Evolutionary conservation across 2,113 vertebrate genomes (phyloP), one percentile per base, ranked within the genome.

Genomic region (Sylvia atricapilla): DNA sequence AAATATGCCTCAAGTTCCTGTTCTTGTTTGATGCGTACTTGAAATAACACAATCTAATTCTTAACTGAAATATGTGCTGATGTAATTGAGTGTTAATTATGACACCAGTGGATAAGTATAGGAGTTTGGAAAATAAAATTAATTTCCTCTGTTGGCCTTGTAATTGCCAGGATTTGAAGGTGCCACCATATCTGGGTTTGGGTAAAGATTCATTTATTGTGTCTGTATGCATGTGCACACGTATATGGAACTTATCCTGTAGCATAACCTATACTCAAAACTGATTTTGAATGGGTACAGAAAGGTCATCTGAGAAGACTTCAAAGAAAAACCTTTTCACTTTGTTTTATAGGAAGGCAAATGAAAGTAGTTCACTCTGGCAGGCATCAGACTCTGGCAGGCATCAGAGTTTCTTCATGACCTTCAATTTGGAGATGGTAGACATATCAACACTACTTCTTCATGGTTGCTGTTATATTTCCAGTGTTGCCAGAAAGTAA

Each of bases 371-470:
- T 9, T 37, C 37, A 37, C 37, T 37, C 37, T 46, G 46, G 23
- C 24, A 69, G 64, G 11, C 11, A n/a, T 17, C 33, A 52, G 27
- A 66, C 37, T 37, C 37, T 46, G 46, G 23, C 24, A 69, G 64
- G 11, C 11, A n/a, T 17, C 33, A 52, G 27, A 66, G 6, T 17
- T 58, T 60, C 30, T 56, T 52, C 3, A 3, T 41, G 23, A 41
- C 5, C 3, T 69, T 62, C 37, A 3, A 85, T 2, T 30, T 53
- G 41, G 23, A 18, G 27, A n/a, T 27, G 14, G 25, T 27, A 52
- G 20, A 23, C 83, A 43, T 50, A 27, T 3, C 0, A 0, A 1
- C 8, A 39, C 30, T 12, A 19, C 13, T 74, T 52, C 56, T 79
- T 64, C 1, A 7, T 37, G n/a, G 24, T 23, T 74, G 25, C 11